Base-by-base conservation (phyloP, 64 coral and sea anemone genomes). In the Montipora sp. region DNA sequence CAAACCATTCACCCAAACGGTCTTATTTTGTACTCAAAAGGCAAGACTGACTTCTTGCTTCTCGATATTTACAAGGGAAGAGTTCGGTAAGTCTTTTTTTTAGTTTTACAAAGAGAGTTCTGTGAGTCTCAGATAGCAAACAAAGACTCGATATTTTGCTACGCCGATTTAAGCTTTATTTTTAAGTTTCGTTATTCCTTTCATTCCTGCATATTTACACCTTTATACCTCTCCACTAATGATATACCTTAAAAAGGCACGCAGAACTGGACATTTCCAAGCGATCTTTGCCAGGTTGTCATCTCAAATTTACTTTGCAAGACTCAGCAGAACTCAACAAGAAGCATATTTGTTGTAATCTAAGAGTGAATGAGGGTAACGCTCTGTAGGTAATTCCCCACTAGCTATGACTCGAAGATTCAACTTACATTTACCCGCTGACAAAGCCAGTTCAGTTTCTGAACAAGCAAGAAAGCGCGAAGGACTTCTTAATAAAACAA, bases 1-100 rank as follows among this genome's bases (percentile, higher is more conserved):
- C 84, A 87, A 60, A 88, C 91, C 5, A 93, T 93, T 68, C 91
- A 93, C 45, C 76, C 91, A 47, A 80, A 77, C 5, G 91, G 91
- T 9, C 70, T 93, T 4, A n/a, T 93, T 5, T 15, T 93, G 10
- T 93, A 80, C 68, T 19, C 81, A 3, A 47, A 47, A 9, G 82
- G 65, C 13, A 21, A 49, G 68, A 16, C 57, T 5, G 36, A 85
- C 10, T 85, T 21, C 36, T 45, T 85, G 4, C 82, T 23, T 5
- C 61, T 85, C n/a, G 61, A 71, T 27, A 21, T 85, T 20, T 50
- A 50, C 46, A 65, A 85, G 3, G 82, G 82, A 10, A 61, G 71
- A 85, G 82, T 85, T 45, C 82, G 82, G 82, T 85, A 22, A 71
- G 82, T 70, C 11, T 83, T 36, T 67, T 83, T 14, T 66, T 44